Evolutionary conservation across 2,113 vertebrate species (phyloP).

Genomic region (Sialia sialis): DNA sequence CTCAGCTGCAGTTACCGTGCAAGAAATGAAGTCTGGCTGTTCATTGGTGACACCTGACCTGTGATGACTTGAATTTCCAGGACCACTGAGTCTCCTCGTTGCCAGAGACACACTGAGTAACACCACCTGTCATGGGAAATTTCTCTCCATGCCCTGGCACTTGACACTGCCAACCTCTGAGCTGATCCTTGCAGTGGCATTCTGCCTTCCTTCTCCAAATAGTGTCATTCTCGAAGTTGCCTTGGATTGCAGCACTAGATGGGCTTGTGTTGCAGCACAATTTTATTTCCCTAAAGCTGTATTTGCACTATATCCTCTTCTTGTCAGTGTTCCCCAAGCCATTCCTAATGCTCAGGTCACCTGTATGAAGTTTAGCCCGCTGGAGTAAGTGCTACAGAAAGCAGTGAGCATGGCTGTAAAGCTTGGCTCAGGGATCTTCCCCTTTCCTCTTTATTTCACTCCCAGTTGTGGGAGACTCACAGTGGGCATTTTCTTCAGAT

Average conservation of each 20-base stretch:
- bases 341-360: background rate
- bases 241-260: background rate
- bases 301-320: background rate
- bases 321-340: background rate
- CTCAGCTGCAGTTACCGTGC: background rate
- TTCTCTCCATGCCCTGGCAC: constrained; percentile 30
- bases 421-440: background rate
- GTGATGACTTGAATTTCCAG: background rate
- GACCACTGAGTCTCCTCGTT: background rate
- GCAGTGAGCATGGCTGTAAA: background rate
- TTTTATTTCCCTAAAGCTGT: background rate
- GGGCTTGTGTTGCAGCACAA: background rate
- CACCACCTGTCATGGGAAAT: constrained; percentile 47
- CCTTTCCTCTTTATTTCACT: background rate
- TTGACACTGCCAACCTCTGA: background rate
- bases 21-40: background rate
- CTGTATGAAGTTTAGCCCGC: background rate
- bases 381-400: background rate
- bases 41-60: constrained; percentile 6
- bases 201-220: background rate
- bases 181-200: background rate
- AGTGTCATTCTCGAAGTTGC: background rate
- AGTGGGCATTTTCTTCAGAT: background rate
- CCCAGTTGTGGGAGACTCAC: background rate
- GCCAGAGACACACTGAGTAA: constrained; percentile 31